Conservation (phyloP, 1,140 invertebrate species). For the Copidosoma floridanum region DNA sequence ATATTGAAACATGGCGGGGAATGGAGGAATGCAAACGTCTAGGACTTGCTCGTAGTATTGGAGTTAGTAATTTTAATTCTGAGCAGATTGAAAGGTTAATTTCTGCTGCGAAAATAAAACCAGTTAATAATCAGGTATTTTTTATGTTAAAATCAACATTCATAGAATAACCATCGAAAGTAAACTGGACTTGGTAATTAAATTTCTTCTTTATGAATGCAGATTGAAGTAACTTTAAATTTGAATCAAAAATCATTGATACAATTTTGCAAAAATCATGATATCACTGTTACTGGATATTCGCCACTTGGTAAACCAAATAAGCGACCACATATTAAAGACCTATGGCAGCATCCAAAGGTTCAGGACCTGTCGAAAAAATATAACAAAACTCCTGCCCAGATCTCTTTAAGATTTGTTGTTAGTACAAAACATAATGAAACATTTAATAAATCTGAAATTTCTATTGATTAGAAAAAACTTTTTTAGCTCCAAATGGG, state of each 20-base stretch:
- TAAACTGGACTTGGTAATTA: too few relatives aligned
- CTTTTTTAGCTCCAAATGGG: conserved; percentile 38
- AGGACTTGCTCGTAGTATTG: conserved; percentile 78
- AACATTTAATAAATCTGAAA: too few relatives aligned
- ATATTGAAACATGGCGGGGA: conserved; percentile 88
- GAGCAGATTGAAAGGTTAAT: conserved; percentile 77
- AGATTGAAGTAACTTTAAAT: conserved; percentile 75
- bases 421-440: conserved; percentile 57
- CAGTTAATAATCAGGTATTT: conserved; percentile 72
- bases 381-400: conserved; percentile 67
- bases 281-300: conserved; percentile 75
- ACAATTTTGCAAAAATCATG: conserved; percentile 68
- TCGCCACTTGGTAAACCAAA: conserved; percentile 69
- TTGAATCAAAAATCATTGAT: conserved; percentile 52
- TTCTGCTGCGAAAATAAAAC: conserved; percentile 68
- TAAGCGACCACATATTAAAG: conserved; percentile 24
- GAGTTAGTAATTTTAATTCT: conserved; percentile 89
- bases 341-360: conserved; percentile 55
- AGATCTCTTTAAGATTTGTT: conserved; percentile 68
- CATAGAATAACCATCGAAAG: too few relatives aligned
- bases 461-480: not conserved
- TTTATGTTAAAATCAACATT: too few relatives aligned
- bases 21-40: conserved; percentile 76
- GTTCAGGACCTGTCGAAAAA: conserved; percentile 63
- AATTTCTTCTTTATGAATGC: conserved; percentile 56